Conservation (phyloP, 2,888 invertebrate species). For the Stomorhina lunata region DNA sequence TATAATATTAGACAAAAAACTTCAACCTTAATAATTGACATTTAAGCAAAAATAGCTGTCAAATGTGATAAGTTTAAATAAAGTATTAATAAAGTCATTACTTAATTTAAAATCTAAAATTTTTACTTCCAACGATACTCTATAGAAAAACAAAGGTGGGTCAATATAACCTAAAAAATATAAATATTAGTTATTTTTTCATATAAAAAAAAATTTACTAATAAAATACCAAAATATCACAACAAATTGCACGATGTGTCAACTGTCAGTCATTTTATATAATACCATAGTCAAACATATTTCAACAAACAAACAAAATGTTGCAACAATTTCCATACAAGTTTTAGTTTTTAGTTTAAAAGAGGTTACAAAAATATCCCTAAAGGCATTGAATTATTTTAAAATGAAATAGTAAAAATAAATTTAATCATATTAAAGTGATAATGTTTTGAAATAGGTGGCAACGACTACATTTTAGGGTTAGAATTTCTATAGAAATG, state of each 20-base stretch:
- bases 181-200: background rate
- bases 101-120: background rate
- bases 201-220: background rate
- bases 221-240: conserved; percentile 44
- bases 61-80: conserved; percentile 21
- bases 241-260: conserved; percentile 51
- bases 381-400: too few relatives aligned
- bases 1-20: background rate
- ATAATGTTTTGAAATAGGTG: too few relatives aligned
- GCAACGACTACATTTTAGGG: too few relatives aligned
- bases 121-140: too few relatives aligned
- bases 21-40: conserved; percentile 54
- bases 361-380: too few relatives aligned
- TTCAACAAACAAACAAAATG: background rate
- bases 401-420: too few relatives aligned
- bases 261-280: conserved; percentile 48
- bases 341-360: background rate
- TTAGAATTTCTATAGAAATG: too few relatives aligned
- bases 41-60: conserved; percentile 56
- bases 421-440: too few relatives aligned
- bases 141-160: conserved; percentile 8
- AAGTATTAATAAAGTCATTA: conserved; percentile 1
- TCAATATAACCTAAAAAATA: background rate
- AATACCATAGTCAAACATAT: background rate
- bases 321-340: background rate